A percentile compares a stretch with the other conserved stretches of the same genome.
Conservation (phyloP, 2,888 invertebrate species). For the Serripes groenlandicus region DNA sequence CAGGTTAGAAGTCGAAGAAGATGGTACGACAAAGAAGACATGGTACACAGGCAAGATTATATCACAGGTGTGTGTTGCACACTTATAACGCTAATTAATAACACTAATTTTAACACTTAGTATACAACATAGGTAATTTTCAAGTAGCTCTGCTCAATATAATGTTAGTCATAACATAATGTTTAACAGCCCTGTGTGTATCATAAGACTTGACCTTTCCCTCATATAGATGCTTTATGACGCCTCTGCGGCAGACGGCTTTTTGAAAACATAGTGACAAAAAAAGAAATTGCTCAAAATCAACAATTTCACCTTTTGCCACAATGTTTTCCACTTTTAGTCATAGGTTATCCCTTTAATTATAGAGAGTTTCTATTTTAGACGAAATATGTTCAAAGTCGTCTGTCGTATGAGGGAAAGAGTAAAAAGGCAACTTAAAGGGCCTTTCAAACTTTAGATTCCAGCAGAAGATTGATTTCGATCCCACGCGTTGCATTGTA, state of each 20-base stretch:
- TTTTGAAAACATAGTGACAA: background rate
- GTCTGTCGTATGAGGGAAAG: too few species aligned
- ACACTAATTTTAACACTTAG: background rate
- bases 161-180: background rate
- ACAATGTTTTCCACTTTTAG: background rate
- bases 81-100: background rate
- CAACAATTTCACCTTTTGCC: constrained; percentile 4
- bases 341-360: too few species aligned
- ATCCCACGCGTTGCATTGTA: too few species aligned
- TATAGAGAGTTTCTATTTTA: too few species aligned
- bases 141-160: background rate
- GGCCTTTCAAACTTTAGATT: too few species aligned
- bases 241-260: background rate
- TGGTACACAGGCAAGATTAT: constrained; percentile 57
- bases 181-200: background rate
- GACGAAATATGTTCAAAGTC: too few species aligned
- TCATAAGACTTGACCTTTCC: background rate
- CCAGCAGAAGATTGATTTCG: too few species aligned
- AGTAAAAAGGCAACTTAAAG: too few species aligned
- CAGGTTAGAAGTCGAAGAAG: constrained; percentile 19
- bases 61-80: constrained; percentile 43
- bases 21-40: background rate
- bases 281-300: background rate
- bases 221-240: background rate
- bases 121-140: background rate